These are phyloP conservation scores for Caenorhabditis tropicalis DNA, from an alignment of 1,140 invertebrate genomes.

Conservation along the genomic window DNA sequence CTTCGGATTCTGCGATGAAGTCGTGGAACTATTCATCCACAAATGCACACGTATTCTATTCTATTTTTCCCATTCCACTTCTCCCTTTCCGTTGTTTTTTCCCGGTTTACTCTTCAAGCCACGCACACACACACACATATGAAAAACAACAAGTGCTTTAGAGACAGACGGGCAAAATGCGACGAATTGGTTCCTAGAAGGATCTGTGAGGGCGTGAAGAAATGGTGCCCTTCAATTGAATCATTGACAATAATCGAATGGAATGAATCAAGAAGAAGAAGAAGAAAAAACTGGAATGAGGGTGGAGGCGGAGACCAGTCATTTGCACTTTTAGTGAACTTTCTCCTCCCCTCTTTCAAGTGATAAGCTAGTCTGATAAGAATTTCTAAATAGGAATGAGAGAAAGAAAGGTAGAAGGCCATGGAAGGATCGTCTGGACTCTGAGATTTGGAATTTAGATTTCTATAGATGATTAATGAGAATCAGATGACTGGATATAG, in stretches of 20 bases:
- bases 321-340: background rate
- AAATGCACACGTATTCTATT: slow-evolving; percentile 2
- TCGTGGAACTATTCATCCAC: background rate
- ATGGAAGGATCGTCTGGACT: background rate
- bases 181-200: slow-evolving; percentile 19
- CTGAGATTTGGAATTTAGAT: background rate
- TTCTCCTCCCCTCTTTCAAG: background rate
- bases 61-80: background rate
- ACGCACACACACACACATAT: slow-evolving; percentile 8
- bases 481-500: background rate
- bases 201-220: background rate
- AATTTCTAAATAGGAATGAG: background rate
- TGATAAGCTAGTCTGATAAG: slow-evolving; percentile 9
- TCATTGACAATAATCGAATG: background rate
- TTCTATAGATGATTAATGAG: background rate
- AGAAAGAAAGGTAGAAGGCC: too few species aligned
- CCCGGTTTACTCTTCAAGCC: background rate
- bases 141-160: slow-evolving; percentile 44
- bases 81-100: background rate
- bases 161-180: background rate
- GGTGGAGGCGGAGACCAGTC: background rate
- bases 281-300: background rate
- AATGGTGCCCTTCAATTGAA: background rate
- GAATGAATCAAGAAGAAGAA: too few species aligned
- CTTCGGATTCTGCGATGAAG: background rate